Evolutionary conservation across 2,113 vertebrate species (phyloP).

Genomic region (Nyctibius bracteatus): DNA sequence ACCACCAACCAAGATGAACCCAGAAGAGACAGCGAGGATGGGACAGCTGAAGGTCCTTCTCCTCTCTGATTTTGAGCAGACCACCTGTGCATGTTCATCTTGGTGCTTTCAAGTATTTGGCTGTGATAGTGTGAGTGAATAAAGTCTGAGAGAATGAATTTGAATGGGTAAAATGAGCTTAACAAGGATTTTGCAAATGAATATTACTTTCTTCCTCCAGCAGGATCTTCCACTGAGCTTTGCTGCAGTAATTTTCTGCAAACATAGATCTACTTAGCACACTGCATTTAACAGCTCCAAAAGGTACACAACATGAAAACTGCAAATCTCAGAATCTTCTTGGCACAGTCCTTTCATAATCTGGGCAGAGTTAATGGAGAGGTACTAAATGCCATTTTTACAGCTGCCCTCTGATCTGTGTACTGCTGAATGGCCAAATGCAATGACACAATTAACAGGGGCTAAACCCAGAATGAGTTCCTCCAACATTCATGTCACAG

Average conservation of each 20-base stretch:
- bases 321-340: neutral
- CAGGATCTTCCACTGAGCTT: neutral
- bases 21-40: neutral
- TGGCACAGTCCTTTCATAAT: neutral
- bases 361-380: neutral
- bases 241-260: neutral
- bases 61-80: neutral
- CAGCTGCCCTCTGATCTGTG: neutral
- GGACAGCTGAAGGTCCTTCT: neutral
- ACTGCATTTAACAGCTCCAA: neutral
- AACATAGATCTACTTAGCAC: neutral
- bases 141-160: neutral
- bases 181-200: neutral
- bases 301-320: neutral
- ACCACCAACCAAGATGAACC: neutral
- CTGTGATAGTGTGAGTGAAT: neutral
- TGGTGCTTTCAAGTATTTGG: neutral
- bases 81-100: neutral
- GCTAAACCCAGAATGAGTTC: neutral
- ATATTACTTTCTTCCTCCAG: neutral
- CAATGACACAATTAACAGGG: neutral
- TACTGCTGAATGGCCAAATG: neutral
- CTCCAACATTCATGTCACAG: rapidly evolving
- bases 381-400: neutral
- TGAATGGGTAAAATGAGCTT: neutral